phyloP scores from a whole-genome alignment of 2,113 vertebrate species.

The Aix galericulata region DNA sequence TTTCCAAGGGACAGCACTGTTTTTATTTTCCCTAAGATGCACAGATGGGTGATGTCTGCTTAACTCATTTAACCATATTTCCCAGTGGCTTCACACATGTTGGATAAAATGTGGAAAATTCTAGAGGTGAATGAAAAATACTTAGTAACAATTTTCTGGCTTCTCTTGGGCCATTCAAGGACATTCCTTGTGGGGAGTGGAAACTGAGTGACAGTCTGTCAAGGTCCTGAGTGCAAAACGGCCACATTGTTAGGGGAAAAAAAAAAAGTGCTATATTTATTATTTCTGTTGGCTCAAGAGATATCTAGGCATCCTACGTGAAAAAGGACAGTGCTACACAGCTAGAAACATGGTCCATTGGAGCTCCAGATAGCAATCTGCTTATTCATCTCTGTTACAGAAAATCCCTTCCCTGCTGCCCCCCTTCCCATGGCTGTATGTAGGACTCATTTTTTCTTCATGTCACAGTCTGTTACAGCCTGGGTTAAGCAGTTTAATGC shows the following conservation, averaged over 20 bases:
- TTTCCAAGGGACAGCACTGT: conserved; percentile 65
- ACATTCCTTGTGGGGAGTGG: neutral
- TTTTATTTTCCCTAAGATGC: conserved; percentile 69
- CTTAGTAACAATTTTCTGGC: conserved; percentile 9
- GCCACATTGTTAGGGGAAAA: neutral
- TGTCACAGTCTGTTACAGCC: conserved; percentile 47
- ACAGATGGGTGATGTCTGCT: conserved; percentile 72
- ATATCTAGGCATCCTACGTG: conserved; percentile 7
- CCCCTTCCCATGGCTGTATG: neutral
- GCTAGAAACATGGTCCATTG: neutral
- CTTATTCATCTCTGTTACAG: conserved; percentile 34
- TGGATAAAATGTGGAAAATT: conserved; percentile 64
- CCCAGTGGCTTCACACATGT: conserved; percentile 69
- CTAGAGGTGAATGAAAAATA: conserved; percentile 58
- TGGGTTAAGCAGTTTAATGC: conserved; percentile 20
- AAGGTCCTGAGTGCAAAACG: neutral
- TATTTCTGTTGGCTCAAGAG: conserved; percentile 38
- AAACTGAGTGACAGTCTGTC: conserved; percentile 25
- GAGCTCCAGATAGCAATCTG: conserved; percentile 29
- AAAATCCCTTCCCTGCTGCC: neutral
- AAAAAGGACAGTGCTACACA: conserved; percentile 44
- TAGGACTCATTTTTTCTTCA: neutral
- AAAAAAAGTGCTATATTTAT: neutral
- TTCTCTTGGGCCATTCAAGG: conserved; percentile 45
- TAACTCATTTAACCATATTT: conserved; percentile 71